phyloP scores from a whole-genome alignment of 2,113 vertebrate genomes.

The Lipophrys pholis region DNA sequence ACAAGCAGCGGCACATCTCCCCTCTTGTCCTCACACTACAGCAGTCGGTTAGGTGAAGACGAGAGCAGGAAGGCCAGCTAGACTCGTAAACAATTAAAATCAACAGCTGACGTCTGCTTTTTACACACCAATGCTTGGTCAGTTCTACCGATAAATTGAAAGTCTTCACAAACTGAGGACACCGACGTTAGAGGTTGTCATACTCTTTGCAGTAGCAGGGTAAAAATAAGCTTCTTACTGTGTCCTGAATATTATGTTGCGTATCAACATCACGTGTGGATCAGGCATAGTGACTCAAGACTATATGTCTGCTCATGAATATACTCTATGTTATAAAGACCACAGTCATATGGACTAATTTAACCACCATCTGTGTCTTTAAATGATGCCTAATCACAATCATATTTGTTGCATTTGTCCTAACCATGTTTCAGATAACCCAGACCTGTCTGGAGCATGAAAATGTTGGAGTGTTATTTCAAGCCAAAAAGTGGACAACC shows the following conservation, averaged over 20 bases:
- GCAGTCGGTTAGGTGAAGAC: conserved; percentile 7
- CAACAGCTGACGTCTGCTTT: conserved; percentile 7
- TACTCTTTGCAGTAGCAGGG: too few relatives aligned
- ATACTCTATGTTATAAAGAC: neutral
- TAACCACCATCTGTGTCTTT: too few relatives aligned
- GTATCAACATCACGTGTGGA: neutral
- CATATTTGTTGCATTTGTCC: too few relatives aligned
- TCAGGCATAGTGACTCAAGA: too few relatives aligned
- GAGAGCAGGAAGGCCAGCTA: neutral
- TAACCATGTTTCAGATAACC: too few relatives aligned
- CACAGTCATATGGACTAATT: too few relatives aligned
- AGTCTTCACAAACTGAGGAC: neutral
- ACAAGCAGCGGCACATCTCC: conserved; percentile 31
- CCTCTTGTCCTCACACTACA: conserved; percentile 20
- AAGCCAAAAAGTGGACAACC: too few relatives aligned
- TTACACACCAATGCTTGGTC: neutral
- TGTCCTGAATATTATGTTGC: neutral
- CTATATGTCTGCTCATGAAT: neutral
- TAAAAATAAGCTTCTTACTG: neutral
- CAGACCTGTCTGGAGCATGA: too few relatives aligned
- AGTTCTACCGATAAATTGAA: conserved; percentile 20
- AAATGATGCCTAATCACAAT: too few relatives aligned
- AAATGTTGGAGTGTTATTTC: too few relatives aligned
- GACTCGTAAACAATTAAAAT: neutral
- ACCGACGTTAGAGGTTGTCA: too few relatives aligned